Conservation (phyloP, 1,140 invertebrate genomes). For the Microplitis demolitor region DNA sequence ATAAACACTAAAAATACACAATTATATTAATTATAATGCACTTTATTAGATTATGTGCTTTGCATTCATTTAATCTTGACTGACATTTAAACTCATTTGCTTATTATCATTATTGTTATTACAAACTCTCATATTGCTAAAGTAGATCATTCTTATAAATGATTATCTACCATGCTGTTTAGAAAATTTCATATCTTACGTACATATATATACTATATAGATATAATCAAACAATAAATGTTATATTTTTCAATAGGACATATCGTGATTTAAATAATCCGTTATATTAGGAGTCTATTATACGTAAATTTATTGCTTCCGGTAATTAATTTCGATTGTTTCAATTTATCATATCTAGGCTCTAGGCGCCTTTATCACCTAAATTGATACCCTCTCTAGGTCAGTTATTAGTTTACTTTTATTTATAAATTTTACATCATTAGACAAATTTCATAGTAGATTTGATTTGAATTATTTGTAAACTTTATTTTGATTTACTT, state of each 20-base stretch:
- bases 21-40: neutral
- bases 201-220: too few species aligned
- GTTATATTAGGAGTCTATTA: neutral
- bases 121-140: too few species aligned
- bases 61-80: neutral
- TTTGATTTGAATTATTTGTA: too few species aligned
- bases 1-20: neutral
- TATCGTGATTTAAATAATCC: neutral
- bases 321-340: neutral
- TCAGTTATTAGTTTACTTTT: too few species aligned
- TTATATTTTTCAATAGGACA: neutral
- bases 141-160: too few species aligned
- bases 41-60: neutral
- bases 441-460: too few species aligned
- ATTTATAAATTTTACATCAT: too few species aligned
- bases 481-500: too few species aligned
- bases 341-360: neutral
- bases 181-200: too few species aligned
- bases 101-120: neutral
- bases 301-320: neutral
- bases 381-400: too few species aligned
- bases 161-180: too few species aligned
- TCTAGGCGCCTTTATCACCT: too few species aligned
- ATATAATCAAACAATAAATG: neutral
- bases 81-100: neutral